These are phyloP conservation scores for Sebastes schlegelii DNA, from an alignment of 2,113 vertebrate species.

Conservation along the genomic window DNA sequence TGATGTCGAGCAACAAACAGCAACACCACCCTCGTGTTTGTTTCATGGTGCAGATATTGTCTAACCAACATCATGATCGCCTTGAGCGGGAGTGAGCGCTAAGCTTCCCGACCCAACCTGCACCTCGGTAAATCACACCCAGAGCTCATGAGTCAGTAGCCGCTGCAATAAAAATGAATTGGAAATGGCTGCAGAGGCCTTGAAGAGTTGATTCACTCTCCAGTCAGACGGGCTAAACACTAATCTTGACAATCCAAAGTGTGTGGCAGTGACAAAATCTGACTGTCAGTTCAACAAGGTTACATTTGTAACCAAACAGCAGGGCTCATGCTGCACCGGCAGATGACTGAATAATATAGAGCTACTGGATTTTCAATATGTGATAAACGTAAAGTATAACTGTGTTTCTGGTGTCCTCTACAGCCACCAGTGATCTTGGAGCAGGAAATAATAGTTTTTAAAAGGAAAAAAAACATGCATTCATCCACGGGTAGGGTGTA, in stretches of 20 bases:
- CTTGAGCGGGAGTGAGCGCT: conserved; percentile 40
- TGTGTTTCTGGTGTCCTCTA: not conserved
- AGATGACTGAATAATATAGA: not conserved
- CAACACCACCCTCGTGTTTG: conserved; percentile 19
- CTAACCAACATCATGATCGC: conserved; percentile 34
- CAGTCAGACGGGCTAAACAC: conserved; percentile 33
- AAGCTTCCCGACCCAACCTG: conserved; percentile 27
- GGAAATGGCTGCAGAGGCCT: conserved; percentile 55
- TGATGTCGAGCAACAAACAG: conserved; percentile 33
- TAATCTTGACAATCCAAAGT: conserved; percentile 39
- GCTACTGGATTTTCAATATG: not conserved
- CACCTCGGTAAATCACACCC: conserved; percentile 60
- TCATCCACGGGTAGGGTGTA: not conserved
- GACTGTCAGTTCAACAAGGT: conserved; percentile 12
- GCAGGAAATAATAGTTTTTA: not conserved
- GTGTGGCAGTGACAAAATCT: conserved; percentile 7
- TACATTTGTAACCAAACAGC: conserved; percentile 7
- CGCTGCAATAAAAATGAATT: conserved; percentile 51
- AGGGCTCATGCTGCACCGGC: not conserved
- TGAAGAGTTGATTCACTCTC: conserved; percentile 53
- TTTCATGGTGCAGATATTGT: conserved; percentile 51
- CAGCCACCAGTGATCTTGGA: not conserved
- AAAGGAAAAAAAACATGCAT: not conserved
- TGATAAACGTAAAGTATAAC: not conserved
- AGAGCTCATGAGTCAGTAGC: conserved; percentile 54